These are phyloP conservation scores for Bothrops jararaca DNA, from an alignment of 2,113 vertebrate genomes.

Conservation along the genomic window DNA sequence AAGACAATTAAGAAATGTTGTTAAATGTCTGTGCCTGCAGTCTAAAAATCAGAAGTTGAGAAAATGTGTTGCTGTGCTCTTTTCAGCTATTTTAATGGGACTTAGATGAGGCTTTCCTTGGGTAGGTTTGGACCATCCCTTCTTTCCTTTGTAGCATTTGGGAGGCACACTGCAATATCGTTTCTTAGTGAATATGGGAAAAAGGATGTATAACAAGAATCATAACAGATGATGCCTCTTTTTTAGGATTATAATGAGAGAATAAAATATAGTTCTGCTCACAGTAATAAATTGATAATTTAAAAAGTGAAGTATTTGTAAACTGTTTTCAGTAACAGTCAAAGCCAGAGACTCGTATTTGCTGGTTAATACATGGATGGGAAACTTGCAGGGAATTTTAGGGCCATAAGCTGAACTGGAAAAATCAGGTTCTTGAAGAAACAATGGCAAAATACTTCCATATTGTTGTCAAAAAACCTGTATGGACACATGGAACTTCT, in stretches of 20 bases:
- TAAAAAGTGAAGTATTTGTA: not conserved
- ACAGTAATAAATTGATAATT: not conserved
- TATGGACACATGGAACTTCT: not conserved
- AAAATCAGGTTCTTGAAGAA: not conserved
- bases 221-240: not conserved
- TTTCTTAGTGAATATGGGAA: not conserved
- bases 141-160: not conserved
- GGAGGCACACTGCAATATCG: not conserved
- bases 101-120: not conserved
- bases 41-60: not conserved
- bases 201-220: not conserved
- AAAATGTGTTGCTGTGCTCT: not conserved
- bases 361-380: not conserved
- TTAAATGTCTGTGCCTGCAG: not conserved
- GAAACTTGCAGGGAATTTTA: not conserved
- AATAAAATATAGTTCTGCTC: not conserved
- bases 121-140: not conserved
- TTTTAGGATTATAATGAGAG: not conserved
- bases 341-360: constrained; percentile 24
- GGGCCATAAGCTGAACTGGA: not conserved
- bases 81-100: not conserved
- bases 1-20: not conserved
- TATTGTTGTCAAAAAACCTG: not conserved
- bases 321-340: not conserved
- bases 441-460: not conserved